Conservation (phyloP, 2,888 invertebrate species). For the Lycia hirtaria region DNA sequence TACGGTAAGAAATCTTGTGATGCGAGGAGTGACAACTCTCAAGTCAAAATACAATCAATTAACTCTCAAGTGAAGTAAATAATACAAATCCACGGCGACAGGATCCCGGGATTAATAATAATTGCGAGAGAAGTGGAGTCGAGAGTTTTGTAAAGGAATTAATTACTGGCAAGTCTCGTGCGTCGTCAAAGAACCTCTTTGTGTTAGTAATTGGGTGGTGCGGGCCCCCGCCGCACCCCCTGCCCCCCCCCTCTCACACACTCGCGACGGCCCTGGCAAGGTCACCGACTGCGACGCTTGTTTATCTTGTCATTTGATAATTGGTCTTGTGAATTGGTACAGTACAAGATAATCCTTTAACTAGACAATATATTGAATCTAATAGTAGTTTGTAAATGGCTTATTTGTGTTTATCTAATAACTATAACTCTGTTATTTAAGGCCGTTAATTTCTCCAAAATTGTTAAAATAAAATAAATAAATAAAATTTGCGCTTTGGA, state of each 20-base stretch:
- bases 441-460: too few relatives aligned
- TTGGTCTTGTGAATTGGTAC: constrained; percentile 1
- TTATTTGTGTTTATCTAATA: too few relatives aligned
- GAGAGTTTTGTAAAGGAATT: constrained; percentile 41
- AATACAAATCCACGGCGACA: constrained; percentile 27
- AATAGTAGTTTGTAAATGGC: too few relatives aligned
- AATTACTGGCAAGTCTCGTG: constrained; percentile 38
- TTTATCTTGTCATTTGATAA: constrained; percentile 14
- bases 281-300: neutral
- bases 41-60: constrained; percentile 26
- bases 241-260: constrained; percentile 14
- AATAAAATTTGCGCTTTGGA: too few relatives aligned
- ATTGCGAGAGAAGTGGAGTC: constrained; percentile 35
- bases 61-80: constrained; percentile 24
- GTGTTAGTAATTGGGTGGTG: constrained; percentile 38
- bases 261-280: constrained; percentile 25
- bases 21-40: constrained; percentile 1
- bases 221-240: constrained; percentile 12
- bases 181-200: constrained; percentile 39
- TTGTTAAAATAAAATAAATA: too few relatives aligned
- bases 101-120: constrained; percentile 30
- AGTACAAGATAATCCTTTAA: neutral
- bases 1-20: too few relatives aligned
- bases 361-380: neutral
- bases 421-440: too few relatives aligned